phyloP scores from a whole-genome alignment of 2,888 invertebrate species.

The Synanthedon vespiformis region DNA sequence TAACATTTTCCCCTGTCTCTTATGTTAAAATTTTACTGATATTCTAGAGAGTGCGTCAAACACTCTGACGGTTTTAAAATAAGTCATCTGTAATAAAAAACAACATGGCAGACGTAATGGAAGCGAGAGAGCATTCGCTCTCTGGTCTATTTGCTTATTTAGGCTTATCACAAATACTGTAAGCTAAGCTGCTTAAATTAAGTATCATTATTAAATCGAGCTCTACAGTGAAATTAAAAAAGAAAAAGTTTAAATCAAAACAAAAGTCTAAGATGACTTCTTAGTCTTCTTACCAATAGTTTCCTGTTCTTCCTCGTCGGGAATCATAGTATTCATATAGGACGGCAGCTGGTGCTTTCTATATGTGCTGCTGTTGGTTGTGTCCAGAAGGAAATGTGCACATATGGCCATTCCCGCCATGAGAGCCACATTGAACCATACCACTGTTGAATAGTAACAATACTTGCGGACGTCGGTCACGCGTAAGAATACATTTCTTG shows the following conservation, averaged over 20 bases:
- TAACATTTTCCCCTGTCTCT: too few relatives aligned
- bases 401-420: conserved; percentile 83
- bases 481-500: conserved; percentile 84
- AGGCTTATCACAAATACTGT: too few relatives aligned
- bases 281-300: conserved; percentile 71
- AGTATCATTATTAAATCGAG: too few relatives aligned
- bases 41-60: too few relatives aligned
- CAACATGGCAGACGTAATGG: too few relatives aligned
- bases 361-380: conserved; percentile 60
- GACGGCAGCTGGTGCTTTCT: conserved; percentile 57
- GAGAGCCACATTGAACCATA: conserved; percentile 79
- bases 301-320: conserved; percentile 75
- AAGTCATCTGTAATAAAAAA: too few relatives aligned
- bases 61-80: too few relatives aligned
- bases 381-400: conserved; percentile 84
- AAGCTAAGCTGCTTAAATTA: too few relatives aligned
- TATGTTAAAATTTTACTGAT: too few relatives aligned
- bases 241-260: background rate
- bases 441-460: conserved; percentile 86
- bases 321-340: conserved; percentile 49
- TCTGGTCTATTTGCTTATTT: too few relatives aligned
- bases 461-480: conserved; percentile 89
- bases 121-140: too few relatives aligned
- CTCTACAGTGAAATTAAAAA: too few relatives aligned
- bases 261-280: conserved; percentile 13